Evolutionary conservation across 2,797 vertebrate species (phyloP).

Genomic region (Momotus momota): DNA sequence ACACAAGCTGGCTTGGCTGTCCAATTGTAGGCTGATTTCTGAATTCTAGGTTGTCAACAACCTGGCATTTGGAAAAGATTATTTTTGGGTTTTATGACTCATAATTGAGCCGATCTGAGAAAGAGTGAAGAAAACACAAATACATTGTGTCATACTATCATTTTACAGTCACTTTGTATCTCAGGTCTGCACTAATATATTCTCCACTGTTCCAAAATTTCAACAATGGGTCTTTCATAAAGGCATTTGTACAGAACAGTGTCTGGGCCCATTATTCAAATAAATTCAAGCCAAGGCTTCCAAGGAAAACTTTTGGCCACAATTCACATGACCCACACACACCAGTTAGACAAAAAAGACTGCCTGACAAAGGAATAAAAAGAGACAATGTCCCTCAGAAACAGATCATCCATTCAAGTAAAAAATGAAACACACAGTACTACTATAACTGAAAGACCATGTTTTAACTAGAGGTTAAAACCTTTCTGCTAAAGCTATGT

Average conservation of each 20-base stretch:
- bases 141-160: not conserved
- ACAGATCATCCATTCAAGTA: conserved; percentile 27
- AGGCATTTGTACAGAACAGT: not conserved
- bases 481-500: not conserved
- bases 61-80: not conserved
- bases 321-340: conserved; percentile 29
- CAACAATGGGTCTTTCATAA: conserved; percentile 17
- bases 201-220: conserved; percentile 7
- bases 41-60: not conserved
- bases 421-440: conserved; percentile 32
- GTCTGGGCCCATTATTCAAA: not conserved
- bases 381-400: conserved; percentile 18
- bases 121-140: not conserved
- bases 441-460: conserved; percentile 21
- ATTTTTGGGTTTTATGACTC: not conserved
- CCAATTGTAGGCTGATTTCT: not conserved
- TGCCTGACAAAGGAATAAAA: not conserved
- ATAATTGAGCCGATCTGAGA: not conserved
- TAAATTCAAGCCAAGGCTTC: not conserved
- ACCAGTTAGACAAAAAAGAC: not conserved
- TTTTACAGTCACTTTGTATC: not conserved
- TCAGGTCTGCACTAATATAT: not conserved
- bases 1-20: not conserved
- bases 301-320: conserved; percentile 11
- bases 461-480: conserved; percentile 51